These are phyloP conservation scores for Hartigia nigra DNA, from an alignment of 2,888 invertebrate species.

Conservation along the genomic window DNA sequence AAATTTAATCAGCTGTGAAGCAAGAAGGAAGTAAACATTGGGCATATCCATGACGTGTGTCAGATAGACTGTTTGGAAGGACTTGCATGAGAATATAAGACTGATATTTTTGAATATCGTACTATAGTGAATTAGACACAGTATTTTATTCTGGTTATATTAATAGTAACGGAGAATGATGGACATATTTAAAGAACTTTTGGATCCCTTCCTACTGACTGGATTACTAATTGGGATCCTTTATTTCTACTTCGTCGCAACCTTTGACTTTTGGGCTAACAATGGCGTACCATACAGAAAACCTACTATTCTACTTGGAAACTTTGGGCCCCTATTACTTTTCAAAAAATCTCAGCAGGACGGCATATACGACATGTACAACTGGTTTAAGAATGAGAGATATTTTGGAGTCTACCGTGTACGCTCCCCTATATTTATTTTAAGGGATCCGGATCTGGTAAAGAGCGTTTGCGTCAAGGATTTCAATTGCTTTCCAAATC, in stretches of 20 bases:
- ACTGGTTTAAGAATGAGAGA: slow-evolving; percentile 53
- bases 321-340: slow-evolving; percentile 49
- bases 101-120: neutral
- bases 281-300: slow-evolving; percentile 53
- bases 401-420: slow-evolving; percentile 58
- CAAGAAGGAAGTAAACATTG: neutral
- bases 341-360: slow-evolving; percentile 56
- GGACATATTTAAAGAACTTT: slow-evolving; percentile 8
- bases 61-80: neutral
- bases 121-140: neutral
- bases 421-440: slow-evolving; percentile 53
- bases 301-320: slow-evolving; percentile 56
- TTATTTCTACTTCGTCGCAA: slow-evolving; percentile 53
- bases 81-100: neutral
- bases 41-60: neutral
- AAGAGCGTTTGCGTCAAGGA: slow-evolving; percentile 55
- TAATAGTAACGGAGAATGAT: neutral
- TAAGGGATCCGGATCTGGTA: slow-evolving; percentile 58
- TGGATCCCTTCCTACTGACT: slow-evolving; percentile 32
- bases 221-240: slow-evolving; percentile 35
- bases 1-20: neutral
- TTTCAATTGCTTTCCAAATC: slow-evolving; percentile 52
- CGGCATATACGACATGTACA: slow-evolving; percentile 56
- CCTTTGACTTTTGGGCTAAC: slow-evolving; percentile 55
- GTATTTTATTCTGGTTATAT: neutral